Percentiles rank a stretch among this genome's conserved stretches.
Conservation (phyloP, 2,888 invertebrate genomes). For the Dascillus cervinus region DNA sequence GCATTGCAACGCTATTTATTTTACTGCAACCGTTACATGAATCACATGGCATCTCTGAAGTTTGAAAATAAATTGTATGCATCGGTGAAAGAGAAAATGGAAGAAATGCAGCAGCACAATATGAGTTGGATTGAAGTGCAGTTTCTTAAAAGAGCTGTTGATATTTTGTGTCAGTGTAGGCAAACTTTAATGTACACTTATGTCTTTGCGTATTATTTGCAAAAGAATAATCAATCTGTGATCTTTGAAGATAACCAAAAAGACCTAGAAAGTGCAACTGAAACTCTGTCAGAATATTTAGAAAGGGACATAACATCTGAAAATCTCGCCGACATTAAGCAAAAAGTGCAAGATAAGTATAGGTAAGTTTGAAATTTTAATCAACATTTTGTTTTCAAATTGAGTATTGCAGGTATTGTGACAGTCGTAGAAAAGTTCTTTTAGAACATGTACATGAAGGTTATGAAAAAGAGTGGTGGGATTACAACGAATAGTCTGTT, state of each 20-base stretch:
- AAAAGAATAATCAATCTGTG: conserved; percentile 96
- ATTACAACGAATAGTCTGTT: conserved; percentile 63
- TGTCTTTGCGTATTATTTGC: conserved; percentile 97
- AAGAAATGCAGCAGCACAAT: conserved; percentile 98
- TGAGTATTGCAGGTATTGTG: conserved; percentile 69
- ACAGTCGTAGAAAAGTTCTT: conserved; percentile 90
- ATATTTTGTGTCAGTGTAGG: conserved; percentile 92
- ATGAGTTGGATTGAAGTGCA: conserved; percentile 99
- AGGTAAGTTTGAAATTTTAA: conserved; percentile 52
- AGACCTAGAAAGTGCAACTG: conserved; percentile 95
- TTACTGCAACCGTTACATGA: conserved; percentile 99
- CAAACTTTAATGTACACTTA: conserved; percentile 99
- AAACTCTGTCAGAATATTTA: conserved; percentile 93
- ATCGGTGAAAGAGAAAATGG: conserved; percentile 96
- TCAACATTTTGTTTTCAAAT: conserved; percentile 1
- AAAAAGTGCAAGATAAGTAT: conserved; percentile 97
- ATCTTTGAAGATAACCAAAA: conserved; percentile 99
- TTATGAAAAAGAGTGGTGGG: conserved; percentile 98
- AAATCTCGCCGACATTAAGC: conserved; percentile 94
- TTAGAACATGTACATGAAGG: conserved; percentile 98
- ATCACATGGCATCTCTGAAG: conserved; percentile 97
- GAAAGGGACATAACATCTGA: conserved; percentile 97
- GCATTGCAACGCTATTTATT: conserved; percentile 95
- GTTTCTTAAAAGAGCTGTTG: conserved; percentile 95
- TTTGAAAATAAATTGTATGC: conserved; percentile 97